Evolutionary conservation across 2,888 invertebrate species (phyloP).

Genomic region (Agelastica alni): DNA sequence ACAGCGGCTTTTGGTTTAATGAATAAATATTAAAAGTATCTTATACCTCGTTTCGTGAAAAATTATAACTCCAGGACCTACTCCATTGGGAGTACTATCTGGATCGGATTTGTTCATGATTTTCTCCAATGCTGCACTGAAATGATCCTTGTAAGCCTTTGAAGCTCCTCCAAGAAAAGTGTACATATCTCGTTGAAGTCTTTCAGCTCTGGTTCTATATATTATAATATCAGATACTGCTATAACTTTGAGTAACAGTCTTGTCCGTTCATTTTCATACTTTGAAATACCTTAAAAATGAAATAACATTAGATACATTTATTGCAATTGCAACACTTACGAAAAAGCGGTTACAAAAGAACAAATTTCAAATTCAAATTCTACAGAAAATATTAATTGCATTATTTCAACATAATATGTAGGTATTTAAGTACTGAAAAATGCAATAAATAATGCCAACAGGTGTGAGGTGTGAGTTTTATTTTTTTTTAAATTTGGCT

Average conservation of each 20-base stretch:
- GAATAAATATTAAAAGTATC: too few relatives aligned
- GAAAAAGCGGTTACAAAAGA: too few relatives aligned
- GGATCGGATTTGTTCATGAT: slow-evolving; percentile 40
- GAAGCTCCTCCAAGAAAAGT: slow-evolving; percentile 78
- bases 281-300: slow-evolving; percentile 52
- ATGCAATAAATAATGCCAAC: too few relatives aligned
- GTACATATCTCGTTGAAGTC: slow-evolving; percentile 76
- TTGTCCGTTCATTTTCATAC: slow-evolving; percentile 67
- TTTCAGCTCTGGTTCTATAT: slow-evolving; percentile 75
- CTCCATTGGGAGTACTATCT: slow-evolving; percentile 34
- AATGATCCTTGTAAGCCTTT: slow-evolving; percentile 73
- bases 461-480: too few relatives aligned
- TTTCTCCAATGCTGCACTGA: slow-evolving; percentile 63
- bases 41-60: slow-evolving; percentile 75
- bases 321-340: too few relatives aligned
- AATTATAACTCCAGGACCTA: slow-evolving; percentile 74
- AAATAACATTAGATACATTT: too few relatives aligned
- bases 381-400: too few relatives aligned
- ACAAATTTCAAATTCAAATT: too few relatives aligned
- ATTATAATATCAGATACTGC: slow-evolving; percentile 81
- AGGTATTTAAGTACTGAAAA: too few relatives aligned
- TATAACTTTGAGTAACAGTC: slow-evolving; percentile 76
- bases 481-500: too few relatives aligned
- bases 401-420: too few relatives aligned
- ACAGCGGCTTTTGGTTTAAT: too few relatives aligned